Evolutionary conservation across 2,797 vertebrate species (phyloP).

Genomic region (Lutjanus campechanus): DNA sequence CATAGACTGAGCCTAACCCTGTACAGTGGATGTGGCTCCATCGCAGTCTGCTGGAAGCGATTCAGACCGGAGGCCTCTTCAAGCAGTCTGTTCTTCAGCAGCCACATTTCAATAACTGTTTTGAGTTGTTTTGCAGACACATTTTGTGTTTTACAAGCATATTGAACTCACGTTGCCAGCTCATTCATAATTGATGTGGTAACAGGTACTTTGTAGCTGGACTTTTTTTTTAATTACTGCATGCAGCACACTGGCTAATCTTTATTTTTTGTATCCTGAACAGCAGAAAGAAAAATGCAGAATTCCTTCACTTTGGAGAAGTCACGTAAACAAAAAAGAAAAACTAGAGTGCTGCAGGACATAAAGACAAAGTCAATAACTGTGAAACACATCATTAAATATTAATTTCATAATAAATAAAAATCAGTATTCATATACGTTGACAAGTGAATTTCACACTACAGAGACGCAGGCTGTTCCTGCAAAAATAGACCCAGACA

Average conservation of each 20-base stretch:
- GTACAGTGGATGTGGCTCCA: not conserved
- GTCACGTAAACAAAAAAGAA: constrained; percentile 9
- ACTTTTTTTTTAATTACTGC: constrained; percentile 45
- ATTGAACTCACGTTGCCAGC: constrained; percentile 26
- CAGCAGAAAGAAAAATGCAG: not conserved
- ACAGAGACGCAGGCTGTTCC: not conserved
- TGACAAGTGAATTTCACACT: constrained; percentile 18
- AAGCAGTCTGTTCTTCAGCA: constrained; percentile 7
- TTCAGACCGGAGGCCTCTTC: constrained; percentile 16
- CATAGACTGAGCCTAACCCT: not conserved
- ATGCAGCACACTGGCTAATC: not conserved
- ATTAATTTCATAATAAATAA: constrained; percentile 38
- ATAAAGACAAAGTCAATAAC: constrained; percentile 13
- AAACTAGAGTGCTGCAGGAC: not conserved
- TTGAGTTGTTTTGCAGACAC: constrained; percentile 5
- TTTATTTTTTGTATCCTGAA: constrained; percentile 8
- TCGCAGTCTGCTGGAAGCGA: not conserved
- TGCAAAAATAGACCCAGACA: constrained; percentile 22
- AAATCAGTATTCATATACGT: constrained; percentile 23
- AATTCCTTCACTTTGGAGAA: not conserved
- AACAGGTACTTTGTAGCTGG: not conserved
- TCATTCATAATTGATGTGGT: constrained; percentile 7
- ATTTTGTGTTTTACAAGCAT: constrained; percentile 33
- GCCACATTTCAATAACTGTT: constrained; percentile 21
- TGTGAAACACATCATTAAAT: constrained; percentile 42